phyloP scores from a whole-genome alignment of 2,888 invertebrate genomes.

The Alloplasta piceator region DNA sequence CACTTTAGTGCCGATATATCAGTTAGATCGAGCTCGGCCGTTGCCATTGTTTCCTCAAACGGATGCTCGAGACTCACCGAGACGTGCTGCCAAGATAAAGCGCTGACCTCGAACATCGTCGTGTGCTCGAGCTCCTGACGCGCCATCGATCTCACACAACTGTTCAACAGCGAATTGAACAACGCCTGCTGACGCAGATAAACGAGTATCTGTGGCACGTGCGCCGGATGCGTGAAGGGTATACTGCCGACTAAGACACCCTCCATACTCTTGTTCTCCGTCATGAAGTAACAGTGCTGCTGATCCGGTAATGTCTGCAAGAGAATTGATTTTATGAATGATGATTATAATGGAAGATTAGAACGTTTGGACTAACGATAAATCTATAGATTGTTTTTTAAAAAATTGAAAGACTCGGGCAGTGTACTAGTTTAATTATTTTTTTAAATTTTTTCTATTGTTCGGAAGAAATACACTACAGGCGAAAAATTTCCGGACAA shows the following conservation, averaged over 20 bases:
- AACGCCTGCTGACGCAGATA: slow-evolving; percentile 95
- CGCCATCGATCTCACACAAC: slow-evolving; percentile 93
- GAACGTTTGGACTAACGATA: too few relatives aligned
- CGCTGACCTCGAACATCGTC: slow-evolving; percentile 96
- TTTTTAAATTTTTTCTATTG: too few relatives aligned
- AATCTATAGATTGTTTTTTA: too few relatives aligned
- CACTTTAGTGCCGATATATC: slow-evolving; percentile 93
- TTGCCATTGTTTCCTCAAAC: slow-evolving; percentile 95
- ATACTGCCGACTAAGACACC: slow-evolving; percentile 92
- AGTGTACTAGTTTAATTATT: too few relatives aligned
- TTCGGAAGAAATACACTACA: too few relatives aligned
- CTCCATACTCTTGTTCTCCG: slow-evolving; percentile 90
- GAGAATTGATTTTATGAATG: not conserved
- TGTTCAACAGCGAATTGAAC: slow-evolving; percentile 94
- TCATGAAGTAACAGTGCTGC: slow-evolving; percentile 96
- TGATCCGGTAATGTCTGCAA: slow-evolving; percentile 94
- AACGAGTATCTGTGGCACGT: slow-evolving; percentile 94
- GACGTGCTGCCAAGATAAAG: slow-evolving; percentile 94
- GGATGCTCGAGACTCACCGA: slow-evolving; percentile 97
- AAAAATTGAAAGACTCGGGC: too few relatives aligned
- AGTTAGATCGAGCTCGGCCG: slow-evolving; percentile 93
- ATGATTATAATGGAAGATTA: too few relatives aligned
- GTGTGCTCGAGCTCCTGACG: slow-evolving; percentile 90
- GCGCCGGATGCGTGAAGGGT: slow-evolving; percentile 96
- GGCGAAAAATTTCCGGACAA: too few relatives aligned